These are phyloP conservation scores for Labroides dimidiatus DNA, from an alignment of 2,797 vertebrate genomes.

Conservation along the genomic window DNA sequence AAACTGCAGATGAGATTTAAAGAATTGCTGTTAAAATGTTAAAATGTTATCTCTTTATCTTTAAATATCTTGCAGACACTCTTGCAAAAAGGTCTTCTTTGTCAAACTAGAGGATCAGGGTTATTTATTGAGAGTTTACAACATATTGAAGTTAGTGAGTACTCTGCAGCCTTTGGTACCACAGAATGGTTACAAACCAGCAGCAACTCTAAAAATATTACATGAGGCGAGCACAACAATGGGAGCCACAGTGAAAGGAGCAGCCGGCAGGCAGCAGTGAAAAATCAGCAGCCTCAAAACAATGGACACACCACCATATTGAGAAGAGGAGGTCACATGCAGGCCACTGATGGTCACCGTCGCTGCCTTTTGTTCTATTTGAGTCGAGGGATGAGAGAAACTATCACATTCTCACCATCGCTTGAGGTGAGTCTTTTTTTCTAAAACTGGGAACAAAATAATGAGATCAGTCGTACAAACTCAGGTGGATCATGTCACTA, in stretches of 20 bases:
- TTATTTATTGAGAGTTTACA: neutral
- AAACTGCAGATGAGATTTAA: too few species aligned
- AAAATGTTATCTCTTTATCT: too few species aligned
- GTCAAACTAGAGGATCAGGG: neutral
- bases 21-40: too few species aligned
- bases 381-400: neutral
- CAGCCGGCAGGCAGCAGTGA: constrained; percentile 43
- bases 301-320: constrained; percentile 65
- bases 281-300: constrained; percentile 53
- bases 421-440: too few species aligned
- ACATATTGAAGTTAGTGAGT: neutral
- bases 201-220: constrained; percentile 10
- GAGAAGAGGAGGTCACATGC: constrained; percentile 62
- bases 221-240: constrained; percentile 61
- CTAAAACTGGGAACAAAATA: neutral
- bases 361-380: constrained; percentile 36
- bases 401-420: neutral
- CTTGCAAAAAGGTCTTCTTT: too few species aligned
- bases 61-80: too few species aligned
- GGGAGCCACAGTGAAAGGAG: constrained; percentile 51
- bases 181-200: constrained; percentile 3
- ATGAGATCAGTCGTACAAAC: neutral
- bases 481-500: neutral
- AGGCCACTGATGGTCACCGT: constrained; percentile 48
- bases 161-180: too few species aligned